A percentile compares a stretch with the other conserved stretches of the same genome.
Conservation (phyloP, 2,888 invertebrate species). For the Leptinotarsa haldemani region DNA sequence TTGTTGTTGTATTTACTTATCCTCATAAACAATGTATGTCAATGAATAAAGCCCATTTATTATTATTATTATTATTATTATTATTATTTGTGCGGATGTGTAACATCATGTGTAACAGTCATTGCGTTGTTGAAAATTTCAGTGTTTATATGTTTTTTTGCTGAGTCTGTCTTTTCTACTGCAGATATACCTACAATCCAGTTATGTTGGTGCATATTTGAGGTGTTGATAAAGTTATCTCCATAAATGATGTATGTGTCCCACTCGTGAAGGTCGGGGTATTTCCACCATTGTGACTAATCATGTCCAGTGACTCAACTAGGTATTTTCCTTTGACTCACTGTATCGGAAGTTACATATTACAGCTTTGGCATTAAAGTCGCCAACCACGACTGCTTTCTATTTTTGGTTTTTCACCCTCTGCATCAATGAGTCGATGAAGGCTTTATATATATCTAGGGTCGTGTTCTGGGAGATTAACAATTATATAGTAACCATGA, state of each 20-base stretch:
- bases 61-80: too few species aligned
- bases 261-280: neutral
- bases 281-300: neutral
- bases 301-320: neutral
- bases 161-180: neutral
- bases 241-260: neutral
- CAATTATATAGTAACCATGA: neutral
- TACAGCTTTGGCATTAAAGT: constrained; percentile 23
- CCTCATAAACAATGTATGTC: too few species aligned
- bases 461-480: neutral
- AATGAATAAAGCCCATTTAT: too few species aligned
- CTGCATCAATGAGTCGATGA: neutral
- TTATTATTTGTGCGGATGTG: too few species aligned
- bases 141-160: too few species aligned
- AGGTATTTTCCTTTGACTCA: neutral
- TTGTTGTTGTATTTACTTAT: too few species aligned
- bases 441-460: neutral
- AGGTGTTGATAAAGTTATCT: neutral
- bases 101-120: too few species aligned
- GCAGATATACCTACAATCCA: neutral
- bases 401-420: neutral
- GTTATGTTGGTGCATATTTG: neutral
- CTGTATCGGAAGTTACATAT: neutral
- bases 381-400: constrained; percentile 7
- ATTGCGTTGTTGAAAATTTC: too few species aligned